These are phyloP conservation scores for Nebria salina DNA, from an alignment of 2,888 invertebrate species.

Conservation along the genomic window DNA sequence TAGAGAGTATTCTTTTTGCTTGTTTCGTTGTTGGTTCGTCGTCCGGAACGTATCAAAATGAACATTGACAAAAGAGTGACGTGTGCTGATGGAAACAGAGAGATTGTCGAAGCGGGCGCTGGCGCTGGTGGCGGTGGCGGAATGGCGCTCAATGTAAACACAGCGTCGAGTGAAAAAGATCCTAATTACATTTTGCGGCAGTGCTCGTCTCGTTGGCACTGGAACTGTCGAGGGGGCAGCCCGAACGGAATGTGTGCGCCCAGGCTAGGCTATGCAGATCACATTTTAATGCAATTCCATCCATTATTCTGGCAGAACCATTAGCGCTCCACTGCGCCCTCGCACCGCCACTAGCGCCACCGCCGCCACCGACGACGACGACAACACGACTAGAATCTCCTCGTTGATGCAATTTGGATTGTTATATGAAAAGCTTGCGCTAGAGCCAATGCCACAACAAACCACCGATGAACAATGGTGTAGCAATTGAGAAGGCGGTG, in stretches of 20 bases:
- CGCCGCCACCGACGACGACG: not conserved
- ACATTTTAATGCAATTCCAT: conserved; percentile 67
- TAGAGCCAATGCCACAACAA: conserved; percentile 38
- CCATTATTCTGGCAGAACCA: conserved; percentile 61
- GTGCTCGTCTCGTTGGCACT: conserved; percentile 21
- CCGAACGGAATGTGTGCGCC: conserved; percentile 57
- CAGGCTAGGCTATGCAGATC: conserved; percentile 62
- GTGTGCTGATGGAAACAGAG: conserved; percentile 44
- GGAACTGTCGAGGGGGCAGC: conserved; percentile 24
- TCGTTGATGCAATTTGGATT: conserved; percentile 63
- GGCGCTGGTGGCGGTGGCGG: not conserved
- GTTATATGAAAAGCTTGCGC: conserved; percentile 55
- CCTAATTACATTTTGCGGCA: conserved; percentile 51
- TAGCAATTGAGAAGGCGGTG: conserved; percentile 49
- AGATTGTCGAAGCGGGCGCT: conserved; percentile 33
- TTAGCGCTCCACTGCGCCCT: conserved; percentile 34
- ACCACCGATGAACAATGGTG: conserved; percentile 49
- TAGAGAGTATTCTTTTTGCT: not conserved
- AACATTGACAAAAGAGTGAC: conserved; percentile 46
- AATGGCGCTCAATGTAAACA: conserved; percentile 39
- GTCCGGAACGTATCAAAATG: conserved; percentile 38
- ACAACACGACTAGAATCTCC: conserved; percentile 62
- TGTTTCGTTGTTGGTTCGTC: conserved; percentile 15
- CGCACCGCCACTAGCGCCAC: not conserved
- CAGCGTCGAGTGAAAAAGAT: conserved; percentile 49